Base-by-base conservation (phyloP, 2,888 invertebrate genomes). In the Caradrina kadenii region DNA sequence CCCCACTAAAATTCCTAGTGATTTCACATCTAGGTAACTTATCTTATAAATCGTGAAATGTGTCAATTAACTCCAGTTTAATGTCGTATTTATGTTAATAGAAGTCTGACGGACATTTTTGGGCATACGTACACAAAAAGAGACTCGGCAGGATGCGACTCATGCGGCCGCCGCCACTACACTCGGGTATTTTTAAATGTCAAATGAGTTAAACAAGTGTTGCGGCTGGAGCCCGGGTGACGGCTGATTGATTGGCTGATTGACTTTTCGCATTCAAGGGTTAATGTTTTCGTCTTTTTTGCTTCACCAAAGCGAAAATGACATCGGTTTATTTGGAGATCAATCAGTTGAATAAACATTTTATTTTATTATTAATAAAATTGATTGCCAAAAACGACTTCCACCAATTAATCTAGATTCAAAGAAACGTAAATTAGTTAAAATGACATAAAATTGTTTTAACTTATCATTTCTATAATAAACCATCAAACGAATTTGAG, bases 51-150 rank as follows among this genome's bases (percentile, higher is more conserved):
- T 95, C 94, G 91, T 93, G 89, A 91, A 91, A 94, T 92, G 93
- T 94, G 95, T 96, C 95, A 95, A 96, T 96, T 95, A 95, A 94
- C 92, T 93, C 93, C 91, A 86, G 86, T 89, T 88, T 94, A 95
- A 96, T 96, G 94, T 92, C 84, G 92, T 92, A 93, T 94, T 94
- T 94, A 96, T 96, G 95, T 93, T 90, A 95, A 96, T 95, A 86
- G 77, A 79, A 76, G 84, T 85, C 90, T 91, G 91, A 92, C 87
- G 91, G 91, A 92, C 92, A 87, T 88, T 87, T 89, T 80, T 83
- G 90, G 88, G 86, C 82, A 87, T 86, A 87, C 82, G 86, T 86
- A 87, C 88, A 92, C 91, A 90, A 91, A 93, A 91, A 92, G 91
- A 92, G 85, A 89, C 86, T 80, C 86, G 89, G 88, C 87, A 85